Base-by-base conservation (phyloP, 2,888 invertebrate genomes). In the Elmis aenea region DNA sequence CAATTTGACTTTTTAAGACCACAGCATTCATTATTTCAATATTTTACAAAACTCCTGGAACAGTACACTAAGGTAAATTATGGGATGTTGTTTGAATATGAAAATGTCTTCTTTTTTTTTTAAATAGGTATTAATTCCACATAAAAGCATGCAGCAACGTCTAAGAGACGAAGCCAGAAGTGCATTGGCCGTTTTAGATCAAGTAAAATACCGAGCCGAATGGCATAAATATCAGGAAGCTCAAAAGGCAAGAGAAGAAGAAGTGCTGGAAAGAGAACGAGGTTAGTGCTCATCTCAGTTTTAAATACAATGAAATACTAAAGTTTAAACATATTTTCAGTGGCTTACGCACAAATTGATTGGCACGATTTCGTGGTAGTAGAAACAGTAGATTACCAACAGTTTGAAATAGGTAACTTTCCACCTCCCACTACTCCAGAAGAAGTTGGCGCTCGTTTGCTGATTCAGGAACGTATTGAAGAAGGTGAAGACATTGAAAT, bases 291-390 rank as follows among this genome's bases (percentile, higher is more conserved):
- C 15, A 26, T 42, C 23, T 26, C 6, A 27, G 20, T 11, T n/a
- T n/a, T n/a, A n/a, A 5, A 11, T 12, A 26, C 24, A 15, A 33
- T 15, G 13, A 33, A 27, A 27, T 6, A 27, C 13, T 5, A n/a
- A n/a, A n/a, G n/a, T n/a, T n/a, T 10, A 10, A 22, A 12, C 26
- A 20, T 24, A 20, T 40, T 62, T 66, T 37, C 41, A 76, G 81
- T 90, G 14, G 90, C 90, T 0, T 99, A 99, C 64, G 95, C 96
- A 0, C 93, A 93, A 59, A 96, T 99, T 46, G 99, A 99, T 65
- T 99, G 99, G 99, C 99, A 99, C 64, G 97, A 99, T 68, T 99
- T 99, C 68, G 97, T 99, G 1, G 97, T 99, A 0, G 99, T 99
- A 0, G 99, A 99, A 71, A 97, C 97, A 0, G 97, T 99, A 0